Evolutionary conservation across 1,140 invertebrate species (phyloP), one percentile per base, ranked within the genome.

Genomic region (Andricus grossulariae): DNA sequence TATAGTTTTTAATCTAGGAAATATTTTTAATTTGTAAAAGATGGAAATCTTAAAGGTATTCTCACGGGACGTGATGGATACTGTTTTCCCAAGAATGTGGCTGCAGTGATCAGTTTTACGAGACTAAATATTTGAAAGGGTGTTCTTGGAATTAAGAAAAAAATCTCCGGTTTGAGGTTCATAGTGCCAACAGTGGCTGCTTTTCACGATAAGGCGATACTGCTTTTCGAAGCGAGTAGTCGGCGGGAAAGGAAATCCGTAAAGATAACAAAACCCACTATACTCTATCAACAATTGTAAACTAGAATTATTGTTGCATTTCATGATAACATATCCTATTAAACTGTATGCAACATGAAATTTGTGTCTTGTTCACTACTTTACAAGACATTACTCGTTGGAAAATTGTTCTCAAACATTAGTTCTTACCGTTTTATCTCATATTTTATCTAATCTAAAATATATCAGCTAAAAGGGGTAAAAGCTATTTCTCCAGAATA

Each of bases 41-140:
- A 32, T 54, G n/a, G 2, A 16, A 54, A 54, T 18, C 2, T 8
- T 10, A 19, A 19, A 18, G n/a, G n/a, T 10, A n/a, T 18, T 54
- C n/a, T 4, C 18, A 19, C 1, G 60, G 60, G n/a, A 39, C 8
- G 12, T 66, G 60, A 66, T 66, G 39, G 10, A 66, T 66, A 66
- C n/a, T 66, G 39, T 66, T 32, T 66, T 11, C 32, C n/a, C 32
- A 25, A 32, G 39, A 45, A 45, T 45, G 39, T 11, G 10, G 39
- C 39, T 45, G 32, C 16, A 66, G 60, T 39, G 16, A 66, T 66
- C 25, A 66, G 32, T 45, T 66, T 66, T 39, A 66, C 16, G 13
- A 66, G 32, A 66, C 39, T 66, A 66, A 66, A 66, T 39, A 66
- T 66, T 66, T 32, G 10, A 32, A 32, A 66, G 60, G 60, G 60